Base-by-base conservation (phyloP, 1,140 invertebrate species). In the Portunus trituberculatus region DNA sequence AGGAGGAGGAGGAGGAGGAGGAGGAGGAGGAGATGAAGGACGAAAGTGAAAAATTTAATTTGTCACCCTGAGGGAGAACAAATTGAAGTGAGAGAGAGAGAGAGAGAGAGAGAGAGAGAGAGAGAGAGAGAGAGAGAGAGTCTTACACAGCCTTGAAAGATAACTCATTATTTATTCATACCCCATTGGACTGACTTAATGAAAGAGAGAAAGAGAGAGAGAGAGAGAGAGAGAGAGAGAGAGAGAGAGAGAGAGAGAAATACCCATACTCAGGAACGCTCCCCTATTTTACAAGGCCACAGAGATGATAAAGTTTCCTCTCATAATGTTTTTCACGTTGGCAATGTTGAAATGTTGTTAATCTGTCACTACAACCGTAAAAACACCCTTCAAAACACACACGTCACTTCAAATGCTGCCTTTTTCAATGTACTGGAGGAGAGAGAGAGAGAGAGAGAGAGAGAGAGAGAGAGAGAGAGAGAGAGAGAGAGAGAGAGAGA, bases 211-310 rank as follows among this genome's bases (percentile, higher is more conserved):
- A 10, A 59, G 83, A 29, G 83, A 84, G 83, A 29, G 31, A 84
- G 83, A 84, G n/a, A 84, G n/a, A 84, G 83, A 29, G 83, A 29
- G 83, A 29, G 83, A 29, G 83, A 29, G 83, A 29, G 83, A 84
- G 83, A 84, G 83, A 84, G 83, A 84, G 83, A 84, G 83, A 84
- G 83, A 84, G 83, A 84, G 83, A 84, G 83, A 84, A 25, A 84
- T 2, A 6, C 39, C 39, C 39, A 39, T 39, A 39, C 6, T 39
- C 39, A 83, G 76, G 7, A 25, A n/a, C 20, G 28, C 76, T n/a
- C 20, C 6, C 1, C 39, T 39, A 29, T 12, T 86, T 29, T 29
- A 0, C 83, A 86, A 39, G n/a, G 83, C 28, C 28, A 86, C 52
- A 12, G 20, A 59, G 52, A 59, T 59, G 20, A 59, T 10, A 4